Base-by-base conservation (phyloP, 2,888 invertebrate species). In the Alitta virens region DNA sequence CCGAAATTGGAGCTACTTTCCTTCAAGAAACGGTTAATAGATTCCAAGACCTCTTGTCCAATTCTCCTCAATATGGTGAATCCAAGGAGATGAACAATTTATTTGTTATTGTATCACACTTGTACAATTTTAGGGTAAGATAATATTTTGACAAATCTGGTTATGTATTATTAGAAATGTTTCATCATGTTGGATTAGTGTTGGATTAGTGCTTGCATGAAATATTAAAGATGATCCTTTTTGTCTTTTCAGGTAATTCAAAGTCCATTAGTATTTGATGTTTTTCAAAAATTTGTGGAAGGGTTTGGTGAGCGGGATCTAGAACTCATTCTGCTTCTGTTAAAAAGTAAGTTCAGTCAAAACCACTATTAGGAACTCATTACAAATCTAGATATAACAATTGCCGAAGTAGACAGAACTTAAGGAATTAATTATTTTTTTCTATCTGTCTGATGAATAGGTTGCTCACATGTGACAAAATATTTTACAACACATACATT, bases 71-170 rank as follows among this genome's bases (percentile, higher is more conserved):
- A 0, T 80, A 84, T 40, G 81, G 85, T 40, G 89, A 26, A 73
- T 88, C 90, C 73, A 96, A 96, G 78, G 85, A 86, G 42, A 78
- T 94, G 33, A 92, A 95, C 77, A 96, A 96, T 82, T 76, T 91
- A 0, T 84, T 92, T 0, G 84, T 90, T 0, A 86, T 93, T 54
- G 83, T 96, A 2, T 87, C 90, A 0, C 89, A 92, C 77, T 83
- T 96, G 59, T 96, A 93, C 77, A 91, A 90, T 77, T 96, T 95
- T 75, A 93, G 91, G 90, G 86, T 94, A 12, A 2, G 46, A 5
- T 46, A n/a, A n/a, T n/a, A n/a, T n/a, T n/a, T n/a, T n/a, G n/a
- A n/a, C n/a, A n/a, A n/a, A n/a, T n/a, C n/a, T n/a, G n/a, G n/a
- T n/a, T n/a, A n/a, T n/a, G n/a, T n/a, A n/a, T n/a, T n/a, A n/a